phyloP scores from a whole-genome alignment of 1,140 invertebrate genomes.

The Leptonema lineaticorne region DNA sequence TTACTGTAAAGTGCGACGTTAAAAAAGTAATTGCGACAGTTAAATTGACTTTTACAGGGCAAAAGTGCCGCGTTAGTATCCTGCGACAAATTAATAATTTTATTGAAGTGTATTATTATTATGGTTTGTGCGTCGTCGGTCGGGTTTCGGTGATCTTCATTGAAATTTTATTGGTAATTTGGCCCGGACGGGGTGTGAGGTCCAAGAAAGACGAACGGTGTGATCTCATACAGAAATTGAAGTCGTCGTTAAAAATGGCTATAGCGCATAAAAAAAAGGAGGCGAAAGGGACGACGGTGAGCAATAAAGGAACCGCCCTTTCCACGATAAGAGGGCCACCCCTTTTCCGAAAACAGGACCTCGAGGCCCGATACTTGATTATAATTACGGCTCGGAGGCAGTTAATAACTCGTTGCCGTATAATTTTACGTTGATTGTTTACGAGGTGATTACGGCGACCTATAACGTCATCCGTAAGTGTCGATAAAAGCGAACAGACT shows the following conservation, averaged over 20 bases:
- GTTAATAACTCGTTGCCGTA: constrained; percentile 43
- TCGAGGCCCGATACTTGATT: constrained; percentile 37
- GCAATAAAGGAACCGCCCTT: constrained; percentile 20
- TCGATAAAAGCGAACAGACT: constrained; percentile 37
- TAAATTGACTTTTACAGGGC: not conserved
- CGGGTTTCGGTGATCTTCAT: constrained; percentile 26
- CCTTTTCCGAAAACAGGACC: not conserved
- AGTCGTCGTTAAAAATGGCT: constrained; percentile 31
- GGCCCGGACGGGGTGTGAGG: not conserved
- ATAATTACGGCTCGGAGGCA: constrained; percentile 39
- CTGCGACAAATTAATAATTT: constrained; percentile 13
- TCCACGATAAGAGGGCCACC: not conserved
- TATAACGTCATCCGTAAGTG: constrained; percentile 38
- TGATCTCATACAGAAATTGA: constrained; percentile 28
- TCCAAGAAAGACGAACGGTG: constrained; percentile 3
- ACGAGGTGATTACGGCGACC: constrained; percentile 41
- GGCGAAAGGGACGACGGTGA: constrained; percentile 14
- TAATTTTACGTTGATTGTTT: constrained; percentile 43
- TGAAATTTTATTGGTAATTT: constrained; percentile 43
- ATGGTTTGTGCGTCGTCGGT: not conserved
- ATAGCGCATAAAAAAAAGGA: constrained; percentile 21
- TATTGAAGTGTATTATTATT: constrained; percentile 6
- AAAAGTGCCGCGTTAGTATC: not conserved
- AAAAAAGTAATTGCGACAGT: not conserved
- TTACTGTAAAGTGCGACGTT: too few species aligned